Evolutionary conservation across 2,888 invertebrate species (phyloP).

Genomic region (Dryobotodes eremita): DNA sequence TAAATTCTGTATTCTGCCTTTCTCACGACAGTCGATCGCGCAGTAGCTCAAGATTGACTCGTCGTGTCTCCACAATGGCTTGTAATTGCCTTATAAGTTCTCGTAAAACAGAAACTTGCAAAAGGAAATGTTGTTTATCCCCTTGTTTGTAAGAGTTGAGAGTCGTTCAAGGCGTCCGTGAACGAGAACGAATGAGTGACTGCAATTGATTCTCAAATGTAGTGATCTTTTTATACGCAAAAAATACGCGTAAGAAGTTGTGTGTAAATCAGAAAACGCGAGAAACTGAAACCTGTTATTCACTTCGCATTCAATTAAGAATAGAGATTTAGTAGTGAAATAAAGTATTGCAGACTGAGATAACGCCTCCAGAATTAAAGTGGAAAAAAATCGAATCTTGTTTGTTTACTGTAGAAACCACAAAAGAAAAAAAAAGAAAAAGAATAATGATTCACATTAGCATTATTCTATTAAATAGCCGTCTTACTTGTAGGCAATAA

Average conservation of each 20-base stretch:
- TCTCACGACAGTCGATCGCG: conserved; percentile 47
- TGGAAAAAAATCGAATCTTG: conserved; percentile 21
- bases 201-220: conserved; percentile 46
- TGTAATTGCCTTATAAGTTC: conserved; percentile 59
- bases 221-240: conserved; percentile 23
- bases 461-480: conserved; percentile 18
- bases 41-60: conserved; percentile 51
- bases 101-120: conserved; percentile 33
- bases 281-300: conserved; percentile 41
- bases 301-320: conserved; percentile 39
- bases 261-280: conserved; percentile 41
- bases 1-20: conserved; percentile 38
- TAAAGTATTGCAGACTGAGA: conserved; percentile 27
- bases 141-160: conserved; percentile 34
- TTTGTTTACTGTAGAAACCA: conserved; percentile 9
- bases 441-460: background rate
- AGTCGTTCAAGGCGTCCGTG: conserved; percentile 23
- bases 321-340: conserved; percentile 25
- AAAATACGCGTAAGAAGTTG: conserved; percentile 6
- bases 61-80: conserved; percentile 48
- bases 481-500: conserved; percentile 7
- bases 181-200: conserved; percentile 39
- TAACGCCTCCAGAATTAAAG: conserved; percentile 13
- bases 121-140: conserved; percentile 41
- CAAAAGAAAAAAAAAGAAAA: conserved; percentile 10